Conservation (phyloP, 2,888 invertebrate species). For the Mesorhabditis belari region DNA sequence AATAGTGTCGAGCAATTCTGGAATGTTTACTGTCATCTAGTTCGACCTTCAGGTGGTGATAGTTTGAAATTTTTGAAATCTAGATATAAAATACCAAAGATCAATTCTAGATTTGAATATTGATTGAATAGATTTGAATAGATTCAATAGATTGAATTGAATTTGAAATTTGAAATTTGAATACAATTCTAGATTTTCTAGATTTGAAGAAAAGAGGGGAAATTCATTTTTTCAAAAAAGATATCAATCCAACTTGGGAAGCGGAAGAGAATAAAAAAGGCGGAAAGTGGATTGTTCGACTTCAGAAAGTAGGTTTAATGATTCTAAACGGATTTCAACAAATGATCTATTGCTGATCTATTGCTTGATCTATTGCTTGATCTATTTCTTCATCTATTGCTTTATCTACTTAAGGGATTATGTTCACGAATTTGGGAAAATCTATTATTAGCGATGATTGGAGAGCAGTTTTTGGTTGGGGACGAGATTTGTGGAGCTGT, state of each 20-base stretch:
- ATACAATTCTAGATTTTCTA: too few relatives aligned
- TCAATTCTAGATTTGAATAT: constrained; percentile 8
- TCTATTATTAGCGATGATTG: constrained; percentile 91
- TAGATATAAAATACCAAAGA: not conserved
- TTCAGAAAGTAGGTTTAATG: constrained; percentile 63
- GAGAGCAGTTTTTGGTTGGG: constrained; percentile 59
- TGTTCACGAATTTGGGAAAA: constrained; percentile 97
- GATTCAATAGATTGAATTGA: too few relatives aligned
- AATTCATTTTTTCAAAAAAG: constrained; percentile 91
- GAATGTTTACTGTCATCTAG: constrained; percentile 71
- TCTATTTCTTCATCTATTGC: not conserved
- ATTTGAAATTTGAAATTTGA: too few relatives aligned
- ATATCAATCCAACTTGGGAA: constrained; percentile 99
- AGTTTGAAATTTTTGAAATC: not conserved
- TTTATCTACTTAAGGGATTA: constrained; percentile 67
- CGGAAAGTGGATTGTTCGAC: constrained; percentile 92
- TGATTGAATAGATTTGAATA: too few relatives aligned
- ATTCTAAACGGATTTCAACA: not conserved
- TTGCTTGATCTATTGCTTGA: not conserved
- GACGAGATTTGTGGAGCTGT: constrained; percentile 97
- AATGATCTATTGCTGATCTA: not conserved
- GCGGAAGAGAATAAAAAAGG: constrained; percentile 90
- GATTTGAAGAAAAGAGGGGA: constrained; percentile 81
- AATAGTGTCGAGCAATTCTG: constrained; percentile 83
- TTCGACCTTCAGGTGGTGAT: constrained; percentile 14